Percentiles rank a stretch among this genome's conserved stretches.
These are phyloP conservation scores for Pinctada fucata DNA, from an alignment of 2,888 invertebrate genomes.

Conservation along the genomic window DNA sequence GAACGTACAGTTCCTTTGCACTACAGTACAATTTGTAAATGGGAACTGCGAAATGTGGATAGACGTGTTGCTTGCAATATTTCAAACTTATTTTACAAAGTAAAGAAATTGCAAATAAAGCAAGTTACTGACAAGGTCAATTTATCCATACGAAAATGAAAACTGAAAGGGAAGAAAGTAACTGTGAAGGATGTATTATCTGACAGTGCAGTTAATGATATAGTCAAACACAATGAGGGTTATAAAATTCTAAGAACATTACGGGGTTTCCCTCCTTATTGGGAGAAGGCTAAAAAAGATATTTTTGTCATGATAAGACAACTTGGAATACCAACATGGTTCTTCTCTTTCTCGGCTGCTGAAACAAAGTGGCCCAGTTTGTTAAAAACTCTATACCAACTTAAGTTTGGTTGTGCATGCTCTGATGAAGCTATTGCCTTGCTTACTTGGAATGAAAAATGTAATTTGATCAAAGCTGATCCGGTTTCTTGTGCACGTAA, in stretches of 20 bases:
- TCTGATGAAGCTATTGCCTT: not conserved
- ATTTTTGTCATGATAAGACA: conserved; percentile 54
- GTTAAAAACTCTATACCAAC: conserved; percentile 23
- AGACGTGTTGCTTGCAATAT: conserved; percentile 35
- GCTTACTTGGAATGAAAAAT: conserved; percentile 4
- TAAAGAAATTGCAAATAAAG: conserved; percentile 39
- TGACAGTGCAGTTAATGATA: conserved; percentile 25
- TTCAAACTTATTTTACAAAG: conserved; percentile 37
- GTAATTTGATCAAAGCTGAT: not conserved
- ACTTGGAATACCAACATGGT: conserved; percentile 38
- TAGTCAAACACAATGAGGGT: conserved; percentile 44
- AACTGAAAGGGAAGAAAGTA: conserved; percentile 28
- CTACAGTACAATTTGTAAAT: conserved; percentile 37
- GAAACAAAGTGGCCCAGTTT: conserved; percentile 19
- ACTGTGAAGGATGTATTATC: conserved; percentile 32
- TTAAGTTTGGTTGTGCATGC: not conserved
- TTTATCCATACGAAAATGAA: conserved; percentile 34
- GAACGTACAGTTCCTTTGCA: conserved; percentile 24
- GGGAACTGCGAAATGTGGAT: conserved; percentile 36
- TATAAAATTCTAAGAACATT: conserved; percentile 40
- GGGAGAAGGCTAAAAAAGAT: conserved; percentile 48
- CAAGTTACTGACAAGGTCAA: conserved; percentile 29
- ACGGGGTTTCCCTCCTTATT: conserved; percentile 51
- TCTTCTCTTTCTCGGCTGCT: conserved; percentile 2
- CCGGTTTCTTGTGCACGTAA: conserved; percentile 22